Conservation (phyloP, 2,797 vertebrate species). For the Luscinia megarhynchos region DNA sequence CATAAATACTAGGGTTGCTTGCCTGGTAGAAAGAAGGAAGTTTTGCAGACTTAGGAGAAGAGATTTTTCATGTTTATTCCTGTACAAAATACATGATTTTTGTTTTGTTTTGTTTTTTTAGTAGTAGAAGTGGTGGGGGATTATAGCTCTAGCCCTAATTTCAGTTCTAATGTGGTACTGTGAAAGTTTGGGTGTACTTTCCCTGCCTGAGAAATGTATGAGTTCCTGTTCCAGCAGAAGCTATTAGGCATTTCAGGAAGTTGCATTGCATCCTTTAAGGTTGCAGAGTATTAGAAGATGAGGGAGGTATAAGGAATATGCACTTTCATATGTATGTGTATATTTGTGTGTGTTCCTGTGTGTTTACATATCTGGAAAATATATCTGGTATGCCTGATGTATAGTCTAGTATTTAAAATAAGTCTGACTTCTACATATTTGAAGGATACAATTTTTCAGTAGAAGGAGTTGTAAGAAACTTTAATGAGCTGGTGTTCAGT, state of each 20-base stretch:
- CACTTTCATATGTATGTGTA: rapidly evolving
- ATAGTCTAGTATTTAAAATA: neutral
- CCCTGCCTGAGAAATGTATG: neutral
- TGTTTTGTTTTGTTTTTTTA: too few species aligned
- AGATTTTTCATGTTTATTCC: neutral
- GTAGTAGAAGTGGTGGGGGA: neutral
- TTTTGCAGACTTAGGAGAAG: neutral
- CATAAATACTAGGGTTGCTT: neutral
- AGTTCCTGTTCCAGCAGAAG: neutral
- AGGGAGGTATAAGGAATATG: neutral
- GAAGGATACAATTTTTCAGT: neutral
- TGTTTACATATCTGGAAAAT: neutral
- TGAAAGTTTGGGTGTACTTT: neutral
- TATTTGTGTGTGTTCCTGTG: neutral
- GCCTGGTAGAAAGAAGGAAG: neutral
- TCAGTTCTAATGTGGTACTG: neutral
- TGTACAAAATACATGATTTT: neutral
- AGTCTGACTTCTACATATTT: neutral
- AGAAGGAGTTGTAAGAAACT: neutral
- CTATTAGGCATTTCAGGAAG: neutral
- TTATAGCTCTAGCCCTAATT: neutral
- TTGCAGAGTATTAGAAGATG: neutral
- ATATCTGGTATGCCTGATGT: neutral
- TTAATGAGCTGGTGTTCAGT: neutral
- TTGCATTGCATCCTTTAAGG: neutral